Evolutionary conservation across 2,888 invertebrate species (phyloP).

Genomic region (Chorisops tibialis): DNA sequence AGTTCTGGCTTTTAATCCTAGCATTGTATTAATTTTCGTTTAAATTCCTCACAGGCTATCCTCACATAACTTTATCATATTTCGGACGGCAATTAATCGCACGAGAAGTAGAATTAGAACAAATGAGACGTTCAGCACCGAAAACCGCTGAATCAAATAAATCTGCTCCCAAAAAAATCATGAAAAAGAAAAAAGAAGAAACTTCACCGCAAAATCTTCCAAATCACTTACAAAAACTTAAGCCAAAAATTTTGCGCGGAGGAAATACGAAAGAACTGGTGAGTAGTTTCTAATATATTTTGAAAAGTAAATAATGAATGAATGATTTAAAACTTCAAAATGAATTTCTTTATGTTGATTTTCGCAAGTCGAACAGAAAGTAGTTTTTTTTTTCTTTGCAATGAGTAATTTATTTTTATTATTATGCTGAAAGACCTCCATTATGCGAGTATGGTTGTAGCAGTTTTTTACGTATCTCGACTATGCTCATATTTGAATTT

Average conservation of each 20-base stretch:
- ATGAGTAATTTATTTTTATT: neutral
- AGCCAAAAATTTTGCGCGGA: conserved; percentile 56
- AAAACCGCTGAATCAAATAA: conserved; percentile 35
- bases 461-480: neutral
- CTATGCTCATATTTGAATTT: conserved; percentile 26
- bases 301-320: neutral
- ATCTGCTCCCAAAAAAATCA: conserved; percentile 25
- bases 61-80: conserved; percentile 57
- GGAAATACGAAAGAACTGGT: conserved; percentile 53
- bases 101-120: conserved; percentile 76
- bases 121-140: conserved; percentile 60
- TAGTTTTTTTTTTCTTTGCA: conserved; percentile 67
- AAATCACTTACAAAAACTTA: conserved; percentile 68
- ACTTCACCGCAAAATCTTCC: conserved; percentile 52
- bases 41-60: conserved; percentile 37
- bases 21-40: neutral
- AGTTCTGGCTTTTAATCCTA: neutral
- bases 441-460: neutral
- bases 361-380: conserved; percentile 59
- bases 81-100: conserved; percentile 76
- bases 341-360: conserved; percentile 56
- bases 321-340: conserved; percentile 35
- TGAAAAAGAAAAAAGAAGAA: conserved; percentile 24
- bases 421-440: too few relatives aligned
- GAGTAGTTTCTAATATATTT: conserved; percentile 35